phyloP scores from a whole-genome alignment of 2,113 vertebrate genomes.

The Zapus hudsonius region DNA sequence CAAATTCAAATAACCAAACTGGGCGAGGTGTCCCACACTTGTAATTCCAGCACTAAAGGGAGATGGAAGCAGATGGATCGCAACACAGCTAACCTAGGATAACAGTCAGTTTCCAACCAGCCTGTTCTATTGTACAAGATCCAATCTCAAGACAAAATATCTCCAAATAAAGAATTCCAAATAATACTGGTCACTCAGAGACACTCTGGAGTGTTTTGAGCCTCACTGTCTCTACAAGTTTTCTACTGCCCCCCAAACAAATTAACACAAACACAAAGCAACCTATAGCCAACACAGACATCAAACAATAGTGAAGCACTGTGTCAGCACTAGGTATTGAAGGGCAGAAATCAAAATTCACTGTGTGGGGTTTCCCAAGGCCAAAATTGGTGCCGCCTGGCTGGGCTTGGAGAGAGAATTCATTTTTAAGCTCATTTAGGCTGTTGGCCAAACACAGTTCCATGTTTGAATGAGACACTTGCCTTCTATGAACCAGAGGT shows the following conservation, averaged over 20 bases:
- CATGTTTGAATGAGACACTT: background rate
- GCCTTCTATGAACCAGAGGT: no score
- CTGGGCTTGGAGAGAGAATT: background rate
- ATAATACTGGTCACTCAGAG: background rate
- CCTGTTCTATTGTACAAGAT: background rate
- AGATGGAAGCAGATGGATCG: background rate
- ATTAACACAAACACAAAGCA: background rate
- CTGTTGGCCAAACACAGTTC: background rate
- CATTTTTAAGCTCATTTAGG: background rate
- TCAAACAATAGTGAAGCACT: background rate
- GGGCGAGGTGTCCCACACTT: background rate
- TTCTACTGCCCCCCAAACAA: background rate
- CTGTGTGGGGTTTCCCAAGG: background rate
- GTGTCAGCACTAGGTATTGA: background rate
- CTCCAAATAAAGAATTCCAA: background rate
- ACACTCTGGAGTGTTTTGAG: background rate
- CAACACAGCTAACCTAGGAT: background rate
- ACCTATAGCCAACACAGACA: background rate
- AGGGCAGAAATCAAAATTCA: background rate
- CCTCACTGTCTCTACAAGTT: background rate
- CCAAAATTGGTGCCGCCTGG: background rate
- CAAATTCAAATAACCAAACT: background rate
- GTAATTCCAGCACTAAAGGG: background rate
- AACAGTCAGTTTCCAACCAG: no score
- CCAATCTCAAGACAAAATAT: background rate